Conservation (phyloP, 1,140 invertebrate genomes). For the Hestina assimilis region DNA sequence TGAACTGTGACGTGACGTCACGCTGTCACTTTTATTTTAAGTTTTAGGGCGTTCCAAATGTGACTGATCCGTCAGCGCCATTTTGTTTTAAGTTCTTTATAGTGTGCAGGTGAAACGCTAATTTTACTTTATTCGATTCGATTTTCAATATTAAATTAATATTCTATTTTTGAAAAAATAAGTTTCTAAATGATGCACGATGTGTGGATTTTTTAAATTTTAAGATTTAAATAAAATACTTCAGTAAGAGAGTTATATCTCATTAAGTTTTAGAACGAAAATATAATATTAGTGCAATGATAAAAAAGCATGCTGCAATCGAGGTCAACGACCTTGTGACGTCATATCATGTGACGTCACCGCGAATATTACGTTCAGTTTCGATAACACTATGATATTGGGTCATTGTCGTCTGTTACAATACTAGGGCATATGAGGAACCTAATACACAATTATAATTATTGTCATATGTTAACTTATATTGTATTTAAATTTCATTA, state of each 20-base stretch:
- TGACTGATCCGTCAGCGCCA: conserved; percentile 31
- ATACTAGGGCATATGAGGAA: conserved; percentile 11
- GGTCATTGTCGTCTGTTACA: conserved; percentile 43
- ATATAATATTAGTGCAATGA: neutral
- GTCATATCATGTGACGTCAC: conserved; percentile 41
- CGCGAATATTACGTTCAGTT: conserved; percentile 26
- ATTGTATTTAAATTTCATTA: no score
- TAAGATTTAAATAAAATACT: no score
- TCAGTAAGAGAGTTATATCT: no score
- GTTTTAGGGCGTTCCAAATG: conserved; percentile 55
- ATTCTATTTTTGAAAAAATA: no score
- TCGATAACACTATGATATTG: conserved; percentile 37
- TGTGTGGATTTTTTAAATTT: no score
- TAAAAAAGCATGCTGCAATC: neutral
- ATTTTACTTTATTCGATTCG: no score
- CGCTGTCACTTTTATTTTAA: conserved; percentile 66
- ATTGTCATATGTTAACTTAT: no score
- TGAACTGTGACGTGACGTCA: conserved; percentile 41
- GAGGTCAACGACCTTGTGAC: conserved; percentile 35
- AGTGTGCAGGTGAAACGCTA: neutral
- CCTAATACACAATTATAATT: no score
- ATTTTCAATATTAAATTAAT: no score
- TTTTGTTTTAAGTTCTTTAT: conserved; percentile 16
- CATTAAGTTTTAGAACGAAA: no score
- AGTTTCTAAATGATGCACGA: no score